These are phyloP conservation scores for Nemotelus pantherinus DNA, from an alignment of 2,888 invertebrate species.

Conservation along the genomic window DNA sequence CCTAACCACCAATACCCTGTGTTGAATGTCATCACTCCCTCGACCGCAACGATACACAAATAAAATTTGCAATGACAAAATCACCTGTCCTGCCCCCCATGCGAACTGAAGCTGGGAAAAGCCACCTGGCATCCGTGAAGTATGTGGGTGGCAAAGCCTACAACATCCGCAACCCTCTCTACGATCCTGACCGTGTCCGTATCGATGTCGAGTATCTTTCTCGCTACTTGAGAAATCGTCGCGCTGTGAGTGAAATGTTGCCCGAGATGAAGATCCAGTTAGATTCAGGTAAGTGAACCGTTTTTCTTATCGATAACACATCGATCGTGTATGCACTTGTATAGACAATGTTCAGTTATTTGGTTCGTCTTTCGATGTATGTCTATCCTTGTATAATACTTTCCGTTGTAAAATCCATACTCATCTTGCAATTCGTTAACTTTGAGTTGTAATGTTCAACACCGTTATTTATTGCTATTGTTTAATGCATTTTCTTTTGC, in stretches of 20 bases:
- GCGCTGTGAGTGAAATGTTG: conserved; percentile 70
- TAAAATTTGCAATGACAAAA: conserved; percentile 42
- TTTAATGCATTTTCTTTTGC: conserved; percentile 17
- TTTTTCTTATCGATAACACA: background rate
- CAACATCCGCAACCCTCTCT: conserved; percentile 77
- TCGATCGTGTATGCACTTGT: background rate
- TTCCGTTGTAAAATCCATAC: conserved; percentile 36
- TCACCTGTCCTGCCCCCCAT: background rate
- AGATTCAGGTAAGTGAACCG: conserved; percentile 50
- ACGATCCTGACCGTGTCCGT: conserved; percentile 77
- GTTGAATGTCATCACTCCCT: background rate
- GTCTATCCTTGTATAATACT: conserved; percentile 11
- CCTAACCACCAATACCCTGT: too few species aligned
- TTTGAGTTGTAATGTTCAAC: too few species aligned
- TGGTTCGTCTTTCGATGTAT: too few species aligned
- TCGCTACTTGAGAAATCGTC: conserved; percentile 84
- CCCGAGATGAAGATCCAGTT: conserved; percentile 39
- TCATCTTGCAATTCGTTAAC: background rate
- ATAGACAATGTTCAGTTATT: background rate
- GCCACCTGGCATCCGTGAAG: conserved; percentile 84
- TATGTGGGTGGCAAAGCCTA: conserved; percentile 85
- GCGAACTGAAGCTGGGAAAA: conserved; percentile 71
- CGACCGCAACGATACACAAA: conserved; percentile 32
- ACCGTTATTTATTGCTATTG: background rate
- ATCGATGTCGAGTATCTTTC: conserved; percentile 88